A percentile compares a stretch with the other conserved stretches of the same genome.
These are phyloP conservation scores for Pseudomyrmex cubaensis DNA, from an alignment of 1,140 invertebrate species.

Conservation along the genomic window DNA sequence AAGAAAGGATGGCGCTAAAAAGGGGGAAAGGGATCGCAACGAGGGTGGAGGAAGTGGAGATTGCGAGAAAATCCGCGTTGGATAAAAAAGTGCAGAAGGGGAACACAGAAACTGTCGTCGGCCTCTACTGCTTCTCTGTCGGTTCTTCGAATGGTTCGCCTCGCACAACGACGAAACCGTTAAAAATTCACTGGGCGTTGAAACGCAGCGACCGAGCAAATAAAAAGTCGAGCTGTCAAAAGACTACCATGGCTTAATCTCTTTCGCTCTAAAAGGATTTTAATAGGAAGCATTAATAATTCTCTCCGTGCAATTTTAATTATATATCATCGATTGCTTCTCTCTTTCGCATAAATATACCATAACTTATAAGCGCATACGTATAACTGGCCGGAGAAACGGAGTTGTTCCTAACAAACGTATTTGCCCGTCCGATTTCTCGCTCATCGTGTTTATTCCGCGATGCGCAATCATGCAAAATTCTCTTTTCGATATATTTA, in stretches of 20 bases:
- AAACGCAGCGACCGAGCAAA: constrained; percentile 44
- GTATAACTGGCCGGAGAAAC: neutral
- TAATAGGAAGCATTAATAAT: constrained; percentile 56
- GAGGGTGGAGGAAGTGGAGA: neutral
- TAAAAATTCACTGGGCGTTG: constrained; percentile 50
- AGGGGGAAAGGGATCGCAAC: neutral
- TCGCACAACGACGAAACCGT: neutral
- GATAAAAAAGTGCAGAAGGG: neutral
- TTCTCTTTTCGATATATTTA: constrained; percentile 21
- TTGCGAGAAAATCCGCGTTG: constrained; percentile 7
- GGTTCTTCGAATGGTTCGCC: constrained; percentile 26
- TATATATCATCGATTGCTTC: constrained; percentile 1
- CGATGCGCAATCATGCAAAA: constrained; percentile 18
- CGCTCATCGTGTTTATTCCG: neutral
- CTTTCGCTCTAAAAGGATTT: constrained; percentile 52
- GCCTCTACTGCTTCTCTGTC: neutral
- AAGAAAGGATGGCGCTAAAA: constrained; percentile 43
- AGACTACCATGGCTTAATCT: constrained; percentile 38
- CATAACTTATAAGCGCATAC: neutral
- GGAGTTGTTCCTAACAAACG: neutral
- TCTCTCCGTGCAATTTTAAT: constrained; percentile 26
- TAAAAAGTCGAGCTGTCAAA: constrained; percentile 41
- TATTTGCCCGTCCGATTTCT: neutral
- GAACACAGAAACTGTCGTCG: constrained; percentile 10
- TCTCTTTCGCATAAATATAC: constrained; percentile 7